phyloP scores from a whole-genome alignment of 2,888 invertebrate genomes.

The Arrhopalites spinosus region DNA sequence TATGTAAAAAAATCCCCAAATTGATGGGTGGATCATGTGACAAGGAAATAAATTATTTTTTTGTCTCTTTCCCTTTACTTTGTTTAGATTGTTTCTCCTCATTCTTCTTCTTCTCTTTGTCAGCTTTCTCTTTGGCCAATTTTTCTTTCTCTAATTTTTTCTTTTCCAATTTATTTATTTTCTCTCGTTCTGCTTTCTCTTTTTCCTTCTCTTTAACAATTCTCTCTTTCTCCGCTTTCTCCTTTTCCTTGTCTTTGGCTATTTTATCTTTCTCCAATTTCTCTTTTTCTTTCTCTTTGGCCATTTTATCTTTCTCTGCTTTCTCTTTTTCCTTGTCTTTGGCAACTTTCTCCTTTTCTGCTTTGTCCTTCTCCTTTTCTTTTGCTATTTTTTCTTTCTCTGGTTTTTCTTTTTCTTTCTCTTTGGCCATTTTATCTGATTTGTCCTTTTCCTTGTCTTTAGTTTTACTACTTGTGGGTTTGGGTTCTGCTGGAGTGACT shows the following conservation, averaged over 20 bases:
- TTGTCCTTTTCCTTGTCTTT: slow-evolving; percentile 37
- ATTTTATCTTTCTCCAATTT: slow-evolving; percentile 8
- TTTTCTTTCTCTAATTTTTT: slow-evolving; percentile 2
- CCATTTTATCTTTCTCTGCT: slow-evolving; percentile 17
- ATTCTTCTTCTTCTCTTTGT: slow-evolving; percentile 10
- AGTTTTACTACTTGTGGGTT: slow-evolving; percentile 8
- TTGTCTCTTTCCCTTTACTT: slow-evolving; percentile 10
- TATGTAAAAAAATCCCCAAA: too few relatives aligned
- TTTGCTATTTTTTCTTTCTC: slow-evolving; percentile 20
- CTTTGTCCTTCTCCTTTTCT: slow-evolving; percentile 8
- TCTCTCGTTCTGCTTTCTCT: slow-evolving; percentile 6
- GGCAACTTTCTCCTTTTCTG: slow-evolving; percentile 9
- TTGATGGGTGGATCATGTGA: too few relatives aligned
- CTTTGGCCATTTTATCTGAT: slow-evolving; percentile 26
- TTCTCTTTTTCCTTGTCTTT: background rate
- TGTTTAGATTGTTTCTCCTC: background rate
- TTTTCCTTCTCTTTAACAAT: background rate
- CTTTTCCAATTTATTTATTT: slow-evolving; percentile 11
- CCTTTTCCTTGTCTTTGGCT: slow-evolving; percentile 8
- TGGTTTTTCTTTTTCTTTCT: slow-evolving; percentile 33
- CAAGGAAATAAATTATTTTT: too few relatives aligned
- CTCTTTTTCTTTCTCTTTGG: slow-evolving; percentile 13
- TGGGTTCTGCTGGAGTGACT: background rate
- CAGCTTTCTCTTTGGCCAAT: background rate
- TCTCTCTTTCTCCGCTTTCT: background rate